phyloP scores from a whole-genome alignment of 2,888 invertebrate genomes.

The Scaptomyza flava region DNA sequence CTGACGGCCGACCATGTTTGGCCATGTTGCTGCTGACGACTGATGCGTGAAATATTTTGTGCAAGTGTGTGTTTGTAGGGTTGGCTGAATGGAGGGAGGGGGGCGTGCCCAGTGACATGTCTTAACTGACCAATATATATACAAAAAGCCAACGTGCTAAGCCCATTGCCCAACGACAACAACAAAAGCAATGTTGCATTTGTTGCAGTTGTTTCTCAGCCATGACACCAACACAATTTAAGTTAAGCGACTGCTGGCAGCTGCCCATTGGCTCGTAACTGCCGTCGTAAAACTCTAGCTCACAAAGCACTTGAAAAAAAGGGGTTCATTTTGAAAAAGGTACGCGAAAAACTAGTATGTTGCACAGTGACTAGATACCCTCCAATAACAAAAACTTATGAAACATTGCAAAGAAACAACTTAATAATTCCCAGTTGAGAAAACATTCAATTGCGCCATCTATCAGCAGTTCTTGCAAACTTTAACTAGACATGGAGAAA shows the following conservation, averaged over 20 bases:
- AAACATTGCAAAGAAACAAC: too few relatives aligned
- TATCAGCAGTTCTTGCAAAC: slow-evolving; percentile 2
- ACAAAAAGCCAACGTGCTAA: slow-evolving; percentile 43
- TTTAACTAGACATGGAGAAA: slow-evolving; percentile 13
- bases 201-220: slow-evolving; percentile 19
- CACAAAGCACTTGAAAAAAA: neutral
- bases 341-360: neutral
- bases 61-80: slow-evolving; percentile 21
- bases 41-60: slow-evolving; percentile 70
- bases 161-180: slow-evolving; percentile 39
- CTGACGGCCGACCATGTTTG: slow-evolving; percentile 61
- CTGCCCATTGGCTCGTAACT: slow-evolving; percentile 51
- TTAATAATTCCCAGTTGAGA: neutral
- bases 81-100: slow-evolving; percentile 22
- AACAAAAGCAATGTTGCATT: slow-evolving; percentile 3
- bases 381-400: too few relatives aligned
- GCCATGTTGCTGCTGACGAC: slow-evolving; percentile 37
- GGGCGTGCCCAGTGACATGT: slow-evolving; percentile 76
- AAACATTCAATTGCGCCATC: slow-evolving; percentile 22
- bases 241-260: slow-evolving; percentile 35
- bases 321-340: slow-evolving; percentile 1
- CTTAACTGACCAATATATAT: slow-evolving; percentile 70
- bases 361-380: neutral
- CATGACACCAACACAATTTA: slow-evolving; percentile 30
- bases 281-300: neutral